A percentile compares a stretch with the other conserved stretches of the same genome.
phyloP scores from a whole-genome alignment of 2,113 vertebrate species.

The Podilymbus podiceps region DNA sequence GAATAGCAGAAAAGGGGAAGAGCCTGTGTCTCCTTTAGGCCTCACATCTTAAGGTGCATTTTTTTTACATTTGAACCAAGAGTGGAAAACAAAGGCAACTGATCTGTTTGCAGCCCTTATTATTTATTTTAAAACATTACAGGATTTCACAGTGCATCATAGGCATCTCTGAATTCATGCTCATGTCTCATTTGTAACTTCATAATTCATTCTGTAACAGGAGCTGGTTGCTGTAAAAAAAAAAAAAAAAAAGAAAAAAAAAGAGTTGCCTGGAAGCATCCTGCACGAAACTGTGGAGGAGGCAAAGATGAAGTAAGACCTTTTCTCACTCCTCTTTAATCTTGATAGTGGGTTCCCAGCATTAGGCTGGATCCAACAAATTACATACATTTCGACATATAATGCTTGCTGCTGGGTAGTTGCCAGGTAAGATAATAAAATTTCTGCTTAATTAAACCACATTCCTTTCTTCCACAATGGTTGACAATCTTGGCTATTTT shows the following conservation, averaged over 20 bases:
- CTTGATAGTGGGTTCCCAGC: not conserved
- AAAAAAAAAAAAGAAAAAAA: not conserved
- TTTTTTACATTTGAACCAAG: not conserved
- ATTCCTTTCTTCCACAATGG: not conserved
- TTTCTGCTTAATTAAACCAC: slow-evolving; percentile 26
- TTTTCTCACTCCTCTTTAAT: not conserved
- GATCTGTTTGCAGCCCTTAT: not conserved
- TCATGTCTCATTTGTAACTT: not conserved
- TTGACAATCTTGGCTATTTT: not conserved
- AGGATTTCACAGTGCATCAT: not conserved
- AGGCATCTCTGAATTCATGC: not conserved
- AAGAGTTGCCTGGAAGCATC: not conserved
- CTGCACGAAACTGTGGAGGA: not conserved
- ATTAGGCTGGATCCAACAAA: not conserved
- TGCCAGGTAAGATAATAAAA: slow-evolving; percentile 15
- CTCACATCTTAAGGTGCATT: not conserved
- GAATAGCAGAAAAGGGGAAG: not conserved
- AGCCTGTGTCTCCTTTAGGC: not conserved
- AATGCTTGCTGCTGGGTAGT: not conserved
- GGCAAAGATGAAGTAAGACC: not conserved
- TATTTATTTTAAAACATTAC: not conserved
- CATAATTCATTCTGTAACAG: not conserved
- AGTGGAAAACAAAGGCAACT: not conserved
- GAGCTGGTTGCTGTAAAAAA: not conserved
- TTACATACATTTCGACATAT: not conserved